Evolutionary conservation across 1,140 invertebrate genomes (phyloP).

Genomic region (Ostrea denselamellosa): DNA sequence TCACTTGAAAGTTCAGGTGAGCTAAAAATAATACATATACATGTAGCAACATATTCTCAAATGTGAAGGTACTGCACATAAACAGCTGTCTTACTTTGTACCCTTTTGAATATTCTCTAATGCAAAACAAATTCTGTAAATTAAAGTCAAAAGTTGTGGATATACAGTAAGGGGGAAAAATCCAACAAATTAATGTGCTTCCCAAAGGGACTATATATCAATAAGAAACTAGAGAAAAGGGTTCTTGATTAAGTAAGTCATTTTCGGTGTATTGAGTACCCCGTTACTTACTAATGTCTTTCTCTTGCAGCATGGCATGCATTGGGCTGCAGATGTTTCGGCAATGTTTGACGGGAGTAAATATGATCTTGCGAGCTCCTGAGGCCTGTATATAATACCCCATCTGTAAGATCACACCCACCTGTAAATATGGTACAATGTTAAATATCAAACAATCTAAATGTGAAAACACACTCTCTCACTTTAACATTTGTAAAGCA

Average conservation of each 20-base stretch:
- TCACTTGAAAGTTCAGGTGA: too few relatives aligned
- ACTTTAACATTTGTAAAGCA: not conserved
- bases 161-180: not conserved
- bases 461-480: not conserved
- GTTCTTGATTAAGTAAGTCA: not conserved
- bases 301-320: slow-evolving; percentile 30
- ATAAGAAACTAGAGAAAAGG: not conserved
- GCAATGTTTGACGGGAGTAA: slow-evolving; percentile 40
- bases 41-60: too few relatives aligned
- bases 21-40: too few relatives aligned
- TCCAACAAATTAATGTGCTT: not conserved
- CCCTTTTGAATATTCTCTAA: not conserved
- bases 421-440: not conserved
- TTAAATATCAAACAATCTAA: not conserved
- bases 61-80: too few relatives aligned
- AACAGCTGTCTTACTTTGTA: not conserved
- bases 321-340: slow-evolving; percentile 29
- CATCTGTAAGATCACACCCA: not conserved
- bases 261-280: too few relatives aligned
- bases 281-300: slow-evolving; percentile 43
- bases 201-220: too few relatives aligned
- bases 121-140: not conserved
- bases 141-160: not conserved
- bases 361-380: slow-evolving; percentile 32
- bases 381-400: slow-evolving; percentile 32